Percentiles rank a stretch among this genome's conserved stretches.
These are phyloP conservation scores for Procambarus clarkii DNA, from an alignment of 1,140 invertebrate species.

Conservation along the genomic window DNA sequence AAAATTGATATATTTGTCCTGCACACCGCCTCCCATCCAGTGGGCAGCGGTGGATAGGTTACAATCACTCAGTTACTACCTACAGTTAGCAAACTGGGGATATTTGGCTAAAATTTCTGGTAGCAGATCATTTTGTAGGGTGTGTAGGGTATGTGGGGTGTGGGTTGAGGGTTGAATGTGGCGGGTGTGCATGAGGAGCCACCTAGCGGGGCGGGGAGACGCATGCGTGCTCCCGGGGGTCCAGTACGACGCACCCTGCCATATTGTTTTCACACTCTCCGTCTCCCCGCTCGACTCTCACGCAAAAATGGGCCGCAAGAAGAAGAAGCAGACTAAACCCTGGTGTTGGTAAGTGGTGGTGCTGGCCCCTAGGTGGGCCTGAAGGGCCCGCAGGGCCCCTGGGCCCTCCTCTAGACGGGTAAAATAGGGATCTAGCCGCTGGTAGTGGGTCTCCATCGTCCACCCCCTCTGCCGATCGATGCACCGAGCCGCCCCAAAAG, in stretches of 20 bases:
- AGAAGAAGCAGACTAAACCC: conserved; percentile 99
- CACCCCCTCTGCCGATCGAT: not conserved
- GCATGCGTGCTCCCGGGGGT: not conserved
- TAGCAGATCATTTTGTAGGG: too few relatives aligned
- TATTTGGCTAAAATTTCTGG: too few relatives aligned
- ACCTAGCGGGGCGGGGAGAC: not conserved
- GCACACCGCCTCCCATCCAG: too few relatives aligned
- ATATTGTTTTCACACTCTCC: conserved; percentile 22
- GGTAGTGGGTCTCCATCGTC: not conserved
- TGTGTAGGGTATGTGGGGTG: too few relatives aligned
- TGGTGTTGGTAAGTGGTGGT: conserved; percentile 93
- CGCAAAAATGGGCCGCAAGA: conserved; percentile 94
- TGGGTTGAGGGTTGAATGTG: not conserved
- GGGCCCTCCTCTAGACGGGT: not conserved
- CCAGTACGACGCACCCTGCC: conserved; percentile 56
- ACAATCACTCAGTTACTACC: too few relatives aligned
- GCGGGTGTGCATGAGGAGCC: not conserved
- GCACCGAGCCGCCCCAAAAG: too few relatives aligned
- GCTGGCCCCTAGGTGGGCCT: not conserved
- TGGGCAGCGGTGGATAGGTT: too few relatives aligned
- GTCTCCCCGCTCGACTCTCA: not conserved
- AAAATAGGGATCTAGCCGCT: not conserved
- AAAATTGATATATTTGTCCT: too few relatives aligned
- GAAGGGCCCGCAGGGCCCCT: not conserved
- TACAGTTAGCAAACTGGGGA: too few relatives aligned